Percentiles rank a stretch among this genome's conserved stretches.
Conservation (phyloP, 2,797 vertebrate species). For the Acipenser ruthenus region DNA sequence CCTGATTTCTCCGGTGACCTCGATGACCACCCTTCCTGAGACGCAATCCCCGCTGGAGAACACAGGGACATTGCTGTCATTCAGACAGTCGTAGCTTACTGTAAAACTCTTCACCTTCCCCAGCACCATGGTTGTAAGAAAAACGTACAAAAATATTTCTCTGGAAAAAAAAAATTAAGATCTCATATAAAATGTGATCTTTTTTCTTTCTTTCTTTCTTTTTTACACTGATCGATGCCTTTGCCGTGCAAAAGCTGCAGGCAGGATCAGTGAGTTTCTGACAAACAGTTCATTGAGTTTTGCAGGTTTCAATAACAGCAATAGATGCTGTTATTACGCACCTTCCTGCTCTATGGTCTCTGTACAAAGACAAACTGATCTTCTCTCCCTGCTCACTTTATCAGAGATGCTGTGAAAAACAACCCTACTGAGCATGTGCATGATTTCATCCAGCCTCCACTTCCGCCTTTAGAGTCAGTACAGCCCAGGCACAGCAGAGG, state of each 20-base stretch:
- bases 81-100: conserved; percentile 73
- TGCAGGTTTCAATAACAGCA: conserved; percentile 70
- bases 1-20: conserved; percentile 66
- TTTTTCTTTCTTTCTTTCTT: conserved; percentile 28
- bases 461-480: conserved; percentile 33
- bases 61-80: conserved; percentile 68
- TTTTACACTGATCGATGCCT: conserved; percentile 63
- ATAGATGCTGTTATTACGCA: conserved; percentile 57
- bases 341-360: conserved; percentile 55
- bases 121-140: conserved; percentile 66
- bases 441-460: conserved; percentile 41
- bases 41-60: conserved; percentile 69
- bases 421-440: conserved; percentile 75
- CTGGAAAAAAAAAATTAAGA: conserved; percentile 10
- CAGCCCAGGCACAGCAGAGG: too few relatives aligned
- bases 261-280: conserved; percentile 57
- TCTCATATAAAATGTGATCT: conserved; percentile 17
- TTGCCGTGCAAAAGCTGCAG: conserved; percentile 58
- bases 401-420: conserved; percentile 80
- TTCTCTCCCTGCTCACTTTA: conserved; percentile 74
- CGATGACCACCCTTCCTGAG: conserved; percentile 69
- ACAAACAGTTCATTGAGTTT: conserved; percentile 68
- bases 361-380: conserved; percentile 73
- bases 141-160: conserved; percentile 24
- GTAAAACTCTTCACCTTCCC: conserved; percentile 70